Base-by-base conservation (phyloP, 2,888 invertebrate species). In the Timema podura region DNA sequence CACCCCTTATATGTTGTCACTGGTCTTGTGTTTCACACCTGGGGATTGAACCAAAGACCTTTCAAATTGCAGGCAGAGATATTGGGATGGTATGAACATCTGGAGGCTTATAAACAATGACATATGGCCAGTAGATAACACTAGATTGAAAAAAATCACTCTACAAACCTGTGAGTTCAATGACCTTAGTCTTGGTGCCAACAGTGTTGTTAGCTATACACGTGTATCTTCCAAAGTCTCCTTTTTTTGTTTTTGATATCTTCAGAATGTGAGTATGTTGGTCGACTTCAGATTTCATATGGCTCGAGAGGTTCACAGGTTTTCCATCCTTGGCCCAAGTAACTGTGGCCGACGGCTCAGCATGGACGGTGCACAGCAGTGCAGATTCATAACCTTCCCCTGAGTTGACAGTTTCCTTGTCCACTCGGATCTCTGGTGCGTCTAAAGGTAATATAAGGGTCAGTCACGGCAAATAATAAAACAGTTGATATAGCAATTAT, bases 211-310 rank as follows among this genome's bases (percentile, higher is more conserved):
- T 77, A 6, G 84, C 84, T 7, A 76, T 73, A 76, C 84, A 84
- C 6, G 79, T 78, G 76, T 84, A 84, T 65, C 76, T 76, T 47
- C 82, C 83, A 75, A 83, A 82, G 75, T 83, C 82, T 5, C 73
- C 74, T 44, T 78, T 77, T 49, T 77, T 76, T 15, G 81, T 76
- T 64, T 77, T 76, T 47, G 75, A 76, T 66, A 82, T 77, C 11
- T 78, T 75, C n/a, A 83, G 76, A 5, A n/a, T 44, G 61, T 61
- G 44, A 6, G 45, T 11, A 45, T 44, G 6, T 9, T 30, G 11
- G 6, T 45, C 30, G 44, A 7, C 13, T 11, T 61, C 61, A 16
- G 45, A 10, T 45, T 61, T 61, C 11, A 61, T 5, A 45, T 61
- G 61, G 61, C 61, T 44, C 44, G 11, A 13, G 61, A 30, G 30